Conservation (phyloP, 2,113 vertebrate genomes). For the Mastomys coucha region DNA sequence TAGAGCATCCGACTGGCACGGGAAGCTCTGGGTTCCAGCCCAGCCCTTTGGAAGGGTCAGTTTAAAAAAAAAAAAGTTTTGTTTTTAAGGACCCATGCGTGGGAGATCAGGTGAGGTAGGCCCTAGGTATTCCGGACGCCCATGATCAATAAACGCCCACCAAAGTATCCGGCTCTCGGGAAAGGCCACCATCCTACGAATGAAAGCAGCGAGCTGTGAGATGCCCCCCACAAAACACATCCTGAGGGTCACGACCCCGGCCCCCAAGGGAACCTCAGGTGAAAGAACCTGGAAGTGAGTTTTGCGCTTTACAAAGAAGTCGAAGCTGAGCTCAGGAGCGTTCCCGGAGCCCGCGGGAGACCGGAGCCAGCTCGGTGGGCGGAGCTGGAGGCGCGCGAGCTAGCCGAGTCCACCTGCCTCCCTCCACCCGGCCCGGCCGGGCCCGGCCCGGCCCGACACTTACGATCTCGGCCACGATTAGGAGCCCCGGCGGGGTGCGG, state of each 20-base stretch:
- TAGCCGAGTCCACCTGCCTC: neutral
- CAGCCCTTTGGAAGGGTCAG: neutral
- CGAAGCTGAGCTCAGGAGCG: neutral
- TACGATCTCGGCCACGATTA: constrained; percentile 90
- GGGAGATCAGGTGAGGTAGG: neutral
- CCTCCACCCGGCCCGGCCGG: neutral
- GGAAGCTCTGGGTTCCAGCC: neutral
- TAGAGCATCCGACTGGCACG: neutral
- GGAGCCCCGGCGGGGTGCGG: constrained; percentile 86
- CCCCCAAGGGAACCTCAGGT: neutral
- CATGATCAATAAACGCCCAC: neutral
- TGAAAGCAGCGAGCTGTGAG: neutral
- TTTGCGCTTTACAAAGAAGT: neutral
- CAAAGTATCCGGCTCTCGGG: neutral
- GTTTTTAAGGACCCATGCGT: neutral
- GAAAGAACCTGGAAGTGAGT: neutral
- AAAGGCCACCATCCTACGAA: neutral
- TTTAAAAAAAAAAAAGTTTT: neutral
- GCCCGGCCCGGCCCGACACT: constrained; percentile 78
- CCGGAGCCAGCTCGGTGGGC: neutral
- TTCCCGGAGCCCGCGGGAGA: neutral
- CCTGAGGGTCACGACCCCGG: neutral
- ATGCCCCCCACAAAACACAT: neutral
- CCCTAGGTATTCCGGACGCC: neutral
- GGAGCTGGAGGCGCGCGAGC: neutral